Evolutionary conservation across 2,797 vertebrate species (phyloP), one percentile per base, ranked within the genome.

Genomic region (Myiothlypis coronata): DNA sequence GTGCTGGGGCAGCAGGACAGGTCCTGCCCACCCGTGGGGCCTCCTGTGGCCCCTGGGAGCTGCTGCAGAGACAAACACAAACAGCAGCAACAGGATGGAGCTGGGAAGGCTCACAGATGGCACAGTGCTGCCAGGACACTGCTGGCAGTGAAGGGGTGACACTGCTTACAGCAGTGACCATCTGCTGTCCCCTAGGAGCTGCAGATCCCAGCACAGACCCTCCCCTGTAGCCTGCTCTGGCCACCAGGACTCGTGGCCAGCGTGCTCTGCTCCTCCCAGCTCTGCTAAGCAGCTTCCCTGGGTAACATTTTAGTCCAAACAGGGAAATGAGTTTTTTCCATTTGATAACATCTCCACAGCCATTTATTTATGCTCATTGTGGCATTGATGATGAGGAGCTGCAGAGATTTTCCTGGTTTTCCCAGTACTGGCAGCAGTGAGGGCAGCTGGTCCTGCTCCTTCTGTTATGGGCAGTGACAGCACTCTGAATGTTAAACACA

Each of bases 301-400:
- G 27, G 14, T n/a, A 63, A 74, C 12, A n/a, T n/a, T 75, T 70
- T n/a, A 46, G 47, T 41, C 32, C 43, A 52, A 86, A 83, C 3
- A 21, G 35, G 7, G 13, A 49, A 89, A 69, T 17, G 16, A 43
- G 14, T 26, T 47, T 14, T 86, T 68, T 52, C 63, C 41, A 32
- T 18, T 18, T 4, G 9, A 5, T 32, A 65, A 52, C 13, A 56
- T 15, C 82, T 50, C 72, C 4, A 1, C 21, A 59, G 52, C 12
- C 37, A 16, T 12, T 56, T 21, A 8, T n/a, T 34, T 39, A 83
- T 52, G 18, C n/a, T 85, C 35, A 20, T 5, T 26, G 61, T 13
- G 18, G 5, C 32, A 44, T 2, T n/a, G 47, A 21, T 1, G 1
- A n/a, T 13, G 3, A 2, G 44, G 44, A 61, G 41, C 50, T 65